A percentile compares a stretch with the other conserved stretches of the same genome.
phyloP scores from a whole-genome alignment of 1,140 invertebrate species.

The Zaprionus lachaisei region DNA sequence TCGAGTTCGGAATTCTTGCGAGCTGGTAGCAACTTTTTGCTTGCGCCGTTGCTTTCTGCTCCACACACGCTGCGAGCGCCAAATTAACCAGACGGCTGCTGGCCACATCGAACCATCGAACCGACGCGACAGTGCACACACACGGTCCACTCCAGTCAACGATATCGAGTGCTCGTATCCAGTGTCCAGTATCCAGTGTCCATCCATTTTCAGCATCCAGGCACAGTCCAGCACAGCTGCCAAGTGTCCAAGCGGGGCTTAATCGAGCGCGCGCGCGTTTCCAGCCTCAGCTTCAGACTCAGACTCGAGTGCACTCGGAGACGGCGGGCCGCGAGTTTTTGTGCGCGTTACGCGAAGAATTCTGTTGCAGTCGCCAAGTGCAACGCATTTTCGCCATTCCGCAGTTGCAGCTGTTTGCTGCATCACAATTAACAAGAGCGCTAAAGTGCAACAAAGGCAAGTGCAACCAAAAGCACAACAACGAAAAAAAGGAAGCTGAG shows the following conservation, averaged over 20 bases:
- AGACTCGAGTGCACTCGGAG: background rate
- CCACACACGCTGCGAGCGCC: constrained; percentile 44
- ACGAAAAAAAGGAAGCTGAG: constrained; percentile 12
- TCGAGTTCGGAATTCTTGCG: constrained; percentile 84
- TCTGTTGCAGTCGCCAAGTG: constrained; percentile 74
- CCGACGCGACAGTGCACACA: background rate
- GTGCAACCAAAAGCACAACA: constrained; percentile 68
- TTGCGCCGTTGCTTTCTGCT: constrained; percentile 49
- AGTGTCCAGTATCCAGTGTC: constrained; percentile 4
- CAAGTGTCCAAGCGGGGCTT: constrained; percentile 6
- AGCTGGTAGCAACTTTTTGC: constrained; percentile 82
- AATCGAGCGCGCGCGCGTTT: constrained; percentile 37
- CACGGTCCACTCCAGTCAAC: constrained; percentile 7
- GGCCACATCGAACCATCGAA: background rate
- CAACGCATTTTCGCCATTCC: constrained; percentile 80
- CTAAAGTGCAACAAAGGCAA: constrained; percentile 67
- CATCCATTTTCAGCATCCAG: constrained; percentile 21
- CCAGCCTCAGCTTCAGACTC: constrained; percentile 21
- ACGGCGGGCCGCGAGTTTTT: constrained; percentile 38
- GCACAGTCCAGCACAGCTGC: constrained; percentile 9
- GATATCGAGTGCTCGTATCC: background rate
- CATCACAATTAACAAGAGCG: constrained; percentile 68
- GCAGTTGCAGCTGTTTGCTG: constrained; percentile 70
- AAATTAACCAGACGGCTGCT: constrained; percentile 55
- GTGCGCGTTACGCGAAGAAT: constrained; percentile 64